Percentiles rank a stretch among this genome's conserved stretches.
Evolutionary conservation across 1,140 invertebrate genomes (phyloP).

Genomic region (Paramacrobiotus metropolitanus): DNA sequence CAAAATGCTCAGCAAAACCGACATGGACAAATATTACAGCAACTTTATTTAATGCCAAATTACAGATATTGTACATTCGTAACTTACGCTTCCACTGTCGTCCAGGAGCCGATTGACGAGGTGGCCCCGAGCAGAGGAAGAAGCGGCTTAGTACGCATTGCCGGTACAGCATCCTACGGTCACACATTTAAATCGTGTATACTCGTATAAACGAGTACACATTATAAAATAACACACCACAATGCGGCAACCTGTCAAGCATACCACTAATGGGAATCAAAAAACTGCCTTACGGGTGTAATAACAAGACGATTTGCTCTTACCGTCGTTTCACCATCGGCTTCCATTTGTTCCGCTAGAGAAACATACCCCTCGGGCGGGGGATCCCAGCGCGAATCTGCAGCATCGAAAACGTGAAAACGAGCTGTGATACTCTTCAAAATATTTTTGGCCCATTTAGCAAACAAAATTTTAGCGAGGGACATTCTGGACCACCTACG

Average conservation of each 20-base stretch:
- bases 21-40: too few species aligned
- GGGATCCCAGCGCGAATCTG: slow-evolving; percentile 37
- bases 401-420: too few species aligned
- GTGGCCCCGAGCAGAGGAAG: background rate
- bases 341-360: slow-evolving; percentile 33
- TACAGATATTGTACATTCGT: too few species aligned
- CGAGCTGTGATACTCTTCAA: too few species aligned
- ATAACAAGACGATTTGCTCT: too few species aligned
- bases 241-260: background rate
- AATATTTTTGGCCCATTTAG: background rate
- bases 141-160: background rate
- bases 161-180: background rate
- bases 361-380: slow-evolving; percentile 38
- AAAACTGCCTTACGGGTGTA: too few species aligned
- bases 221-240: background rate
- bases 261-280: slow-evolving; percentile 26
- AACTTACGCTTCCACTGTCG: background rate
- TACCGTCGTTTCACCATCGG: too few species aligned
- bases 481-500: slow-evolving; percentile 1
- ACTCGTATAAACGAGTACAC: background rate
- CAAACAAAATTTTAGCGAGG: slow-evolving; percentile 9
- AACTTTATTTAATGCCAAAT: too few species aligned
- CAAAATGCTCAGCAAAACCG: too few species aligned
- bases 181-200: background rate
- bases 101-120: background rate